A percentile compares a stretch with the other conserved stretches of the same genome.
Evolutionary conservation across 23 tunicate genomes (phyloP).

Genomic region (Trididemnum miniatum): DNA sequence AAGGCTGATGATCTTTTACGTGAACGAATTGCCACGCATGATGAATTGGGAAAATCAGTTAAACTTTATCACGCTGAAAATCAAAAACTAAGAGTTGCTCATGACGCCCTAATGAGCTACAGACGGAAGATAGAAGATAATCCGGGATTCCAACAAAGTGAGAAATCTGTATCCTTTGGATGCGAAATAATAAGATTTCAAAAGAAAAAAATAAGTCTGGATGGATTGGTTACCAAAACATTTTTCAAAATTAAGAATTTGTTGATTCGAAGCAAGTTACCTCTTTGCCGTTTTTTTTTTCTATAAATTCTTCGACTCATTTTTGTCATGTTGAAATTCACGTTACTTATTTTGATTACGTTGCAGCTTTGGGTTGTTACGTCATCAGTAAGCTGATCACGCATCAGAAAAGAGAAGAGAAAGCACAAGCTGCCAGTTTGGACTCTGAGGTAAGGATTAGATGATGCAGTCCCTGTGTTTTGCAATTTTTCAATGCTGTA

Average conservation of each 20-base stretch:
- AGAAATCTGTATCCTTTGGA: too few species aligned
- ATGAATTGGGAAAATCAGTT: background rate
- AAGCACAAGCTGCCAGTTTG: background rate
- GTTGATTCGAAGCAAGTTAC: too few species aligned
- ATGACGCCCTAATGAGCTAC: constrained; percentile 38
- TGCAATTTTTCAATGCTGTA: too few species aligned
- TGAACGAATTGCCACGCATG: constrained; percentile 22
- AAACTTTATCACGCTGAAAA: constrained; percentile 13
- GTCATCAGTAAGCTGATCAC: background rate
- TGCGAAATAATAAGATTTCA: too few species aligned
- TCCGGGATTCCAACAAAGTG: constrained; percentile 30
- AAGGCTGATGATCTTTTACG: constrained; percentile 31
- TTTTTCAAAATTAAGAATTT: too few species aligned
- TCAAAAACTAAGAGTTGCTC: constrained; percentile 13
- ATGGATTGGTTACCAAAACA: too few species aligned
- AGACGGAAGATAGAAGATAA: constrained; percentile 16
- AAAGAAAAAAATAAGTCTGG: too few species aligned
- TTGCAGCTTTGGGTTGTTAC: background rate
- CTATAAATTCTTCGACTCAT: too few species aligned
- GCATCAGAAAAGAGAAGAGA: background rate
- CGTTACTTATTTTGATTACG: too few species aligned
- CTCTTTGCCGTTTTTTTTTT: too few species aligned
- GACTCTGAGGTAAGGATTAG: background rate
- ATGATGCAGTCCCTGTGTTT: too few species aligned
- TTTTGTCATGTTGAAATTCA: too few species aligned